Percentiles rank a stretch among this genome's conserved stretches.
Conservation (phyloP, 2,888 invertebrate genomes). For the Phragmatobia fuliginosa region DNA sequence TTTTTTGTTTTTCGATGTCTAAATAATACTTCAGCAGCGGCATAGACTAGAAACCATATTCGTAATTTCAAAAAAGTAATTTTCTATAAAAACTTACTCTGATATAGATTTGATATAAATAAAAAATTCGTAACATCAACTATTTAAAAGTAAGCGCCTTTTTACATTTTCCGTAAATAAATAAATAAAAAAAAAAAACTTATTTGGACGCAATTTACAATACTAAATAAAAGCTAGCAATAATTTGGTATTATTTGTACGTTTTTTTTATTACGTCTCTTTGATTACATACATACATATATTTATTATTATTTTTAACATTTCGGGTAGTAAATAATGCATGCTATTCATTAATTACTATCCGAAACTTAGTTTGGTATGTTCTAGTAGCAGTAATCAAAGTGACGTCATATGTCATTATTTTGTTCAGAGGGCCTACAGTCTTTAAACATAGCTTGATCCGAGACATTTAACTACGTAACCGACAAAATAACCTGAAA, state of each 20-base stretch:
- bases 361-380: too few relatives aligned
- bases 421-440: not conserved
- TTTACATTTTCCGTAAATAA: not conserved
- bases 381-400: not conserved
- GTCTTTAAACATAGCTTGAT: too few relatives aligned
- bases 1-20: not conserved
- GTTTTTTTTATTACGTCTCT: constrained; percentile 8
- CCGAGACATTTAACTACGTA: too few relatives aligned
- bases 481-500: too few relatives aligned
- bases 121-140: not conserved
- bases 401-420: not conserved
- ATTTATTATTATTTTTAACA: not conserved
- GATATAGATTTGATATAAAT: not conserved
- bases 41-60: constrained; percentile 4
- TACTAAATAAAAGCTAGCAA: constrained; percentile 19
- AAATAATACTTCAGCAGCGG: not conserved
- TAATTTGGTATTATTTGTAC: constrained; percentile 28
- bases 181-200: constrained; percentile 1
- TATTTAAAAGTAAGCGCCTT: constrained; percentile 16
- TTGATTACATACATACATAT: not conserved
- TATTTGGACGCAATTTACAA: constrained; percentile 14
- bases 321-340: not conserved
- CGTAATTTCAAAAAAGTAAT: not conserved
- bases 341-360: too few relatives aligned
- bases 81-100: not conserved